phyloP scores from a whole-genome alignment of 2,113 vertebrate species.

The Gnathonemus longibarbis region DNA sequence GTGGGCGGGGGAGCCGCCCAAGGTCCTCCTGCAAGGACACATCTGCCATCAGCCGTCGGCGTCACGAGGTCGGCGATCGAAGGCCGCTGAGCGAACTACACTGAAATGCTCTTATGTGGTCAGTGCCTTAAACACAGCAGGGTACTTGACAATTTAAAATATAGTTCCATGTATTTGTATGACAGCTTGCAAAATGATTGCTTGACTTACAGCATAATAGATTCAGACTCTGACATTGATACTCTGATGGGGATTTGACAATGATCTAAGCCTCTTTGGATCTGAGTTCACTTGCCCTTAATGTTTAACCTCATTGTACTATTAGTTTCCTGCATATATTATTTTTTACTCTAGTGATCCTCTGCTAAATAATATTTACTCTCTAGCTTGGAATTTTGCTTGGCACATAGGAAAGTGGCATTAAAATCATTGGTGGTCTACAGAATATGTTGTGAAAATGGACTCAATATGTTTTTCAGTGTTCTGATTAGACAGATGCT shows the following conservation, averaged over 20 bases:
- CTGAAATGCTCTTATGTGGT: neutral
- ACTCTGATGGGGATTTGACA: neutral
- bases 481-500: neutral
- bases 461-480: neutral
- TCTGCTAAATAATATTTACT: neutral
- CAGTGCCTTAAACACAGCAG: neutral
- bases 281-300: neutral
- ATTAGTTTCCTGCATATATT: neutral
- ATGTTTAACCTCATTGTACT: neutral
- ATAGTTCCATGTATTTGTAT: neutral
- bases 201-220: neutral
- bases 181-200: neutral
- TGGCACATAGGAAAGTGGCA: neutral
- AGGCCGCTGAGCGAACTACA: neutral
- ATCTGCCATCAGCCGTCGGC: neutral
- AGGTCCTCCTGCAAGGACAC: constrained; percentile 65
- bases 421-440: neutral
- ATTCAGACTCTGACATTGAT: neutral
- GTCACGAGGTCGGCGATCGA: neutral
- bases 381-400: neutral
- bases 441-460: neutral
- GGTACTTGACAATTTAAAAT: neutral
- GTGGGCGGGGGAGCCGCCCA: constrained; percentile 74
- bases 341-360: neutral
- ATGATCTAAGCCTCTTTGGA: neutral